phyloP scores from a whole-genome alignment of 2,113 vertebrate species.

The Phalacrocorax aristotelis region DNA sequence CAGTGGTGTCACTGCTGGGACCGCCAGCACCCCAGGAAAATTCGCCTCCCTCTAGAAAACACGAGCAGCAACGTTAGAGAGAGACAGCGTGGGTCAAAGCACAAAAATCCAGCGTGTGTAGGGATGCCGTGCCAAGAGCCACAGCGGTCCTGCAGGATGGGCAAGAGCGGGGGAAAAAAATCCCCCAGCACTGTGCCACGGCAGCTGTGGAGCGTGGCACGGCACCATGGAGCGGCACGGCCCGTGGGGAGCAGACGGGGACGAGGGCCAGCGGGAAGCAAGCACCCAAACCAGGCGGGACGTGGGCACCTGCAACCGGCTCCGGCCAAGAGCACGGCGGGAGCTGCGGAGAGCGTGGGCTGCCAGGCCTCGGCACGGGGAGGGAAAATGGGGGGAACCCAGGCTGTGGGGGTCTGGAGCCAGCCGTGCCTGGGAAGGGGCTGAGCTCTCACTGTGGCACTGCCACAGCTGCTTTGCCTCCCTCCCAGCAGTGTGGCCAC shows the following conservation, averaged over 20 bases:
- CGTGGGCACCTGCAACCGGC: too few relatives aligned
- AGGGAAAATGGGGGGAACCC: too few relatives aligned
- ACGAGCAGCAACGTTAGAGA: neutral
- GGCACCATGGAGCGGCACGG: neutral
- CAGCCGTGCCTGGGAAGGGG: neutral
- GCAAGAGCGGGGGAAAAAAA: too few relatives aligned
- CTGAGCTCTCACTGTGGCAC: neutral
- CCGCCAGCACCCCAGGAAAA: neutral
- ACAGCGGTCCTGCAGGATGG: too few relatives aligned
- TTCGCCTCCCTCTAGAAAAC: neutral
- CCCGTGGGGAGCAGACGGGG: neutral
- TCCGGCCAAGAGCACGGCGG: neutral
- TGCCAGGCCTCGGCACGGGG: neutral
- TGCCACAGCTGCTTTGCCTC: neutral
- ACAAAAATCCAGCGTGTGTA: neutral
- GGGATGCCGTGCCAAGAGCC: neutral
- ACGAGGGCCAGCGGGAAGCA: neutral
- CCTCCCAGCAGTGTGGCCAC: neutral
- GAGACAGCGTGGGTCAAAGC: neutral
- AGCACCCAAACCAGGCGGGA: neutral
- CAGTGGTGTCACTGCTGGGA: neutral
- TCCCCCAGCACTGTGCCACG: too few relatives aligned
- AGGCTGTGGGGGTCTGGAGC: too few relatives aligned
- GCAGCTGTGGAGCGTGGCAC: neutral
- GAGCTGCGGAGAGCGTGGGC: neutral